Evolutionary conservation across 2,113 vertebrate species (phyloP).

Genomic region (Eubucco bourcierii): DNA sequence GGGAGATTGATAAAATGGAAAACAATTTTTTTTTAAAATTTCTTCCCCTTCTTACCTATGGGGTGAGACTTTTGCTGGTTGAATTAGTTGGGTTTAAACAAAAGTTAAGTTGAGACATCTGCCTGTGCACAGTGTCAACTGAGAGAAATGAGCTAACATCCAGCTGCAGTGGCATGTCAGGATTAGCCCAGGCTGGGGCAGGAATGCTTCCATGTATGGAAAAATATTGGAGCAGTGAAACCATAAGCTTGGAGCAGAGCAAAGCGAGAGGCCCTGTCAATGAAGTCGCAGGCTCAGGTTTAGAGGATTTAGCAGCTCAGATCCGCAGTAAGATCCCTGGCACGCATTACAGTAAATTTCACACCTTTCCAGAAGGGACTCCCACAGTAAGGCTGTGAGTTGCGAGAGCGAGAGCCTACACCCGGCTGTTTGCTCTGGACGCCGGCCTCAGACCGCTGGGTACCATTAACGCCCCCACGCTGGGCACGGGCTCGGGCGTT

Average conservation of each 20-base stretch:
- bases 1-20: not conserved
- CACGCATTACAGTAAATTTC: constrained; percentile 44
- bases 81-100: not conserved
- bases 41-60: not conserved
- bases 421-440: not conserved
- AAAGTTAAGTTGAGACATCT: constrained; percentile 51
- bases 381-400: not conserved
- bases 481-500: accelerated
- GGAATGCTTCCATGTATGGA: constrained; percentile 79
- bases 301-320: constrained; percentile 31
- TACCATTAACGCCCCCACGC: not conserved
- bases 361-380: constrained; percentile 43
- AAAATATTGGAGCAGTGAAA: constrained; percentile 73
- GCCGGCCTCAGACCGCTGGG: not conserved
- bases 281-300: constrained; percentile 33
- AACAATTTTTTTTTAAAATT: accelerated
- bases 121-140: constrained; percentile 67
- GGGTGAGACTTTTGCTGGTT: not conserved
- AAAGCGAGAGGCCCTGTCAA: constrained; percentile 62
- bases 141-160: constrained; percentile 65
- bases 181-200: constrained; percentile 63
- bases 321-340: constrained; percentile 24
- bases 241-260: constrained; percentile 73
- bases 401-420: not conserved
- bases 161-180: constrained; percentile 60